phyloP scores from a whole-genome alignment of 2,113 vertebrate species.

The Bagarius yarrelli region DNA sequence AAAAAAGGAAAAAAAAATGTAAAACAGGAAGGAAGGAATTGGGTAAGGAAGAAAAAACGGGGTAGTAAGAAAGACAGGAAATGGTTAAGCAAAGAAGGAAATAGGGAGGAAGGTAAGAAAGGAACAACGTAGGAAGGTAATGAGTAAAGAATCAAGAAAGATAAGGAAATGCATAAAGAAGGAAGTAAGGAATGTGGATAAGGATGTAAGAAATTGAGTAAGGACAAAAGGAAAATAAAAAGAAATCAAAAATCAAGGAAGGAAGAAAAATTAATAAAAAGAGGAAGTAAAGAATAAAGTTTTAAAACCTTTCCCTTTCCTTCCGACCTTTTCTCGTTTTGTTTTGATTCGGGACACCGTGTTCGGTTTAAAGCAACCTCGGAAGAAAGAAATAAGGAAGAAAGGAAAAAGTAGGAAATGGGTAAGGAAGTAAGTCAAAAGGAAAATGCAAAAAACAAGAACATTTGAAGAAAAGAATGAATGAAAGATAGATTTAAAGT shows the following conservation, averaged over 20 bases:
- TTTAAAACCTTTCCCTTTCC: too few relatives aligned
- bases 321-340: too few relatives aligned
- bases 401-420: neutral
- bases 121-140: neutral
- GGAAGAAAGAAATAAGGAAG: neutral
- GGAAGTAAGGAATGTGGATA: neutral
- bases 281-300: too few relatives aligned
- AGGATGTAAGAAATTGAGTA: neutral
- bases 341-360: too few relatives aligned
- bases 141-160: neutral
- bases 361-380: neutral
- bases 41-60: too few relatives aligned
- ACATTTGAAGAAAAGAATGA: neutral
- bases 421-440: neutral
- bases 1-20: constrained; percentile 26
- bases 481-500: neutral
- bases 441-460: neutral
- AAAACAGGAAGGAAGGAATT: neutral
- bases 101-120: neutral
- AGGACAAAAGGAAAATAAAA: neutral
- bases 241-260: neutral
- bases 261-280: neutral
- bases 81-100: neutral
- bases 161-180: neutral
- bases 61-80: neutral